Base-by-base conservation (phyloP, 2,797 vertebrate genomes). In the Rousettus madagascariensis region DNA sequence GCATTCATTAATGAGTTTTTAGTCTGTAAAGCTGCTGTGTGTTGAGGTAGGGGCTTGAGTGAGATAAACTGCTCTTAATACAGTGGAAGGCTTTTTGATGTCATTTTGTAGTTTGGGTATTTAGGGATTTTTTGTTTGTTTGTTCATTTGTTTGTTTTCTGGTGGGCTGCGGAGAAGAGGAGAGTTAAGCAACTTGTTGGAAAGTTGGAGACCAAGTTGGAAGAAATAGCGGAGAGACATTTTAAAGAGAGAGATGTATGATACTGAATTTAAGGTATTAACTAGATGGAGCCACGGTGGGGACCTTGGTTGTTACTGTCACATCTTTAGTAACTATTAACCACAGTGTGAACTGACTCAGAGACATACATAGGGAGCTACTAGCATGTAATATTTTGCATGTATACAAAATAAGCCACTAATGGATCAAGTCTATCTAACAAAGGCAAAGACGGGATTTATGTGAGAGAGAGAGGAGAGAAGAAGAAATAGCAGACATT, bases 1-100 rank as follows among this genome's bases (percentile, higher is more conserved):
- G 49, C 66, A 55, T 79, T 90, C 61, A 90, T 85, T 61, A 92
- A 53, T 17, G 30, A 86, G 12, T 63, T 82, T 90, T 68, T 55
- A 92, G 75, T 36, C 84, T 96, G 63, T 38, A 90, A 90, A 71
- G 71, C 49, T 86, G 28, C 46, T 71, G 53, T 80, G 80, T 79
- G 65, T 85, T 38, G 6, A 33, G n/a, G 49, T 65, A 83, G 80
- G 71, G 77, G 22, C 36, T 66, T 43, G 22, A 93, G 16, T 68
- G 82, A 43, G 26, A 77, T 55, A 59, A 86, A 55, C 17, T 66
- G 20, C n/a, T 55, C 41, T 66, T 92, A 80, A 75, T 41, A 57
- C 72, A 74, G 20, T 5, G 15, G 71, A 71, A 83, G 4, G 24
- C 33, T 75, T 87, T 72, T 71, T 55, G 6, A 33, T 87, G 41